Percentiles rank a stretch among this genome's conserved stretches.
These are phyloP conservation scores for Antigone vipio DNA, from an alignment of 2,113 vertebrate species.

Conservation along the genomic window DNA sequence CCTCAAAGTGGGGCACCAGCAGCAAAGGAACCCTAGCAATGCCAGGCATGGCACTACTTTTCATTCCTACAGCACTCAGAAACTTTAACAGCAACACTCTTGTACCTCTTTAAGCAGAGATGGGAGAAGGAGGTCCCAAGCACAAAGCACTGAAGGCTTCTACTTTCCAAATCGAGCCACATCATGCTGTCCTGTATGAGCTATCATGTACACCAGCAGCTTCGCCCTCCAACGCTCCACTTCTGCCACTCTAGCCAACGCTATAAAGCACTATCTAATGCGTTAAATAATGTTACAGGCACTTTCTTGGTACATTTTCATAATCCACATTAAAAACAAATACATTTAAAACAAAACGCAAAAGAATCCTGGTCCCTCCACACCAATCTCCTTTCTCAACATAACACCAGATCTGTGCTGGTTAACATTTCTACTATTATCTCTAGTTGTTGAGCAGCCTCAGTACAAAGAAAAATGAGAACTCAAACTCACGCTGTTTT, in stretches of 20 bases:
- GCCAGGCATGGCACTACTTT: background rate
- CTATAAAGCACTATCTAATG: background rate
- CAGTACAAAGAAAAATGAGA: background rate
- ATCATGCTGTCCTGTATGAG: background rate
- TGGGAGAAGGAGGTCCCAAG: background rate
- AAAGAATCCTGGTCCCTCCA: background rate
- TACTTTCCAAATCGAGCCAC: rapidly evolving
- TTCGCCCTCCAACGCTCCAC: background rate
- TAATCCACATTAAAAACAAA: background rate
- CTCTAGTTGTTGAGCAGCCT: background rate
- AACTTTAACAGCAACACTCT: background rate
- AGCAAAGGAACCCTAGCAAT: background rate
- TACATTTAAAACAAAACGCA: background rate
- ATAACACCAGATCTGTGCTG: background rate
- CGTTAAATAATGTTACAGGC: background rate
- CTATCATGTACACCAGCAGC: background rate
- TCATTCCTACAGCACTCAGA: background rate
- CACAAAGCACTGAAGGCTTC: background rate
- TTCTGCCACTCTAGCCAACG: background rate
- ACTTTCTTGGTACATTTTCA: background rate
- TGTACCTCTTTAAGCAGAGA: background rate
- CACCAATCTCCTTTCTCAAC: background rate
- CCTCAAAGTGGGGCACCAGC: background rate
- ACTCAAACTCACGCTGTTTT: slow-evolving; percentile 72
- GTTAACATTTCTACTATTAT: background rate